These are phyloP conservation scores for Parascotia fuliginaria DNA, from an alignment of 2,888 invertebrate genomes.

Conservation along the genomic window DNA sequence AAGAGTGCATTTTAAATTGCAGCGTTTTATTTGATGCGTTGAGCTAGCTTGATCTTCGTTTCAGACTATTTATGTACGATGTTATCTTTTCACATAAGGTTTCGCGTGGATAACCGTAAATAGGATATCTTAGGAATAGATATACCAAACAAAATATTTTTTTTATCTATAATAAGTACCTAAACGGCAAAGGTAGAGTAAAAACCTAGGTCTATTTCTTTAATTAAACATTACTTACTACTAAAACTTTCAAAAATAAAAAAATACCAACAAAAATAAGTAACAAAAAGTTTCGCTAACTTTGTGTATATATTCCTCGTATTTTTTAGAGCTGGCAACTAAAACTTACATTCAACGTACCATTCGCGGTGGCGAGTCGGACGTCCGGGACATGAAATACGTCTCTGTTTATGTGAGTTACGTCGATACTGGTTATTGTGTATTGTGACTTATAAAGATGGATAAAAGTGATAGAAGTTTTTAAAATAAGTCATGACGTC, in stretches of 20 bases:
- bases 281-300: slow-evolving; percentile 16
- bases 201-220: too few relatives aligned
- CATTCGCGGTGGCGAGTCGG: slow-evolving; percentile 53
- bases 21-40: too few relatives aligned
- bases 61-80: too few relatives aligned
- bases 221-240: too few relatives aligned
- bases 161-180: too few relatives aligned
- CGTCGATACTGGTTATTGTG: slow-evolving; percentile 39
- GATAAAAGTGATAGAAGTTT: neutral
- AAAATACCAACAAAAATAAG: slow-evolving; percentile 5
- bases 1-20: neutral
- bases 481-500: neutral
- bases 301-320: slow-evolving; percentile 22
- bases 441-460: slow-evolving; percentile 22
- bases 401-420: slow-evolving; percentile 56
- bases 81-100: too few relatives aligned
- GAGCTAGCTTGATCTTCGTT: too few relatives aligned
- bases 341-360: slow-evolving; percentile 37
- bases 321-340: slow-evolving; percentile 47
- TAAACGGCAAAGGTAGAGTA: too few relatives aligned
- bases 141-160: too few relatives aligned
- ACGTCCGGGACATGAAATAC: slow-evolving; percentile 62
- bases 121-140: too few relatives aligned
- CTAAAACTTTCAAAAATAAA: neutral
- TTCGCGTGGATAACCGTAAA: too few relatives aligned